Conservation (phyloP, 2,888 invertebrate species). For the Tinea pellionella region DNA sequence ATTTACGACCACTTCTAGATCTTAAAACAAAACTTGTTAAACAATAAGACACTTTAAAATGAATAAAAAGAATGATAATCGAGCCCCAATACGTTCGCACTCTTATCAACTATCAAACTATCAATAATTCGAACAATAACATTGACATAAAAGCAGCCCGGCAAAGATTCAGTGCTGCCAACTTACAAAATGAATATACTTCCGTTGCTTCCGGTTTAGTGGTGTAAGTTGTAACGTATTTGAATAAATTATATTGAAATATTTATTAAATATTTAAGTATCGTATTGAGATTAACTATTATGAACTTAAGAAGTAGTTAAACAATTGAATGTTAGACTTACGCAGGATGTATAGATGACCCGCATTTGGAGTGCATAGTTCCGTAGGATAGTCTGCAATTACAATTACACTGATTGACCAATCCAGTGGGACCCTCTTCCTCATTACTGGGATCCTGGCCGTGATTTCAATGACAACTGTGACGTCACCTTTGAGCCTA, state of each 20-base stretch:
- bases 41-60: not conserved
- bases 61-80: not conserved
- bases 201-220: too few species aligned
- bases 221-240: too few species aligned
- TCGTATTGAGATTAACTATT: too few species aligned
- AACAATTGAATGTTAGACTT: not conserved
- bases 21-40: not conserved
- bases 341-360: not conserved
- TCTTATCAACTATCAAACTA: too few species aligned
- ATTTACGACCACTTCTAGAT: not conserved
- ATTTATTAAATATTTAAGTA: too few species aligned
- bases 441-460: constrained; percentile 12
- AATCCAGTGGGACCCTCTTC: constrained; percentile 16
- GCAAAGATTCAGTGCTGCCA: not conserved
- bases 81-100: too few species aligned
- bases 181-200: not conserved
- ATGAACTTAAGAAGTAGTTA: not conserved
- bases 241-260: too few species aligned
- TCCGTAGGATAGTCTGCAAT: constrained; percentile 45
- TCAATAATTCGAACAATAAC: too few species aligned
- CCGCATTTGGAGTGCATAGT: constrained; percentile 44
- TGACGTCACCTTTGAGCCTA: not conserved
- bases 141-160: not conserved
- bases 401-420: constrained; percentile 61
- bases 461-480: not conserved